Base-by-base conservation (phyloP, 2,797 vertebrate genomes). In the Trichosurus vulpecula region DNA sequence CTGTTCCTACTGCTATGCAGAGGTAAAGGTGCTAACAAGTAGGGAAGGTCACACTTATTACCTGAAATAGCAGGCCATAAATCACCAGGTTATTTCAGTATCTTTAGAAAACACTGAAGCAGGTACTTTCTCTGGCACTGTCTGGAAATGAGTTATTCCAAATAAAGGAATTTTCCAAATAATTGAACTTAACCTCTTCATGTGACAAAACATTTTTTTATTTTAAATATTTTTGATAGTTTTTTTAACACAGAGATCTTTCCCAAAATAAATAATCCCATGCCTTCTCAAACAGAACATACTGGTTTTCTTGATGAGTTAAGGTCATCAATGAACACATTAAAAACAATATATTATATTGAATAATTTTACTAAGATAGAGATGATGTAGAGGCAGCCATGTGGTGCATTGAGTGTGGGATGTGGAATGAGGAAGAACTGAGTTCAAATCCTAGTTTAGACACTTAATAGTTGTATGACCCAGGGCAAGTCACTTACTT, bases 1-100 rank as follows among this genome's bases (percentile, higher is more conserved):
- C 41, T 90, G 57, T 52, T 91, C 31, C 30, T 51, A 29, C 10
- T 31, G 6, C 1, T 16, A 55, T 16, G 92, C 58, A 87, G 6
- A 94, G 13, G 19, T 22, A 66, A 2, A 91, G 35, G 35, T 29
- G 57, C 94, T 90, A n/a, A 56, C 14, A 55, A 87, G 35, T 27
- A 61, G 94, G 29, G 66, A 3, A 90, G 52, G 11, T 41, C 9
- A 56, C 61, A 96, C 90, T 96, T 94, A 95, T 93, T 91, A 81
- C 31, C 2, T 54, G 52, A 91, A 96, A 90, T 90, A 53, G 11
- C 47, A 94, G 54, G 11, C 22, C 57, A 81, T 89, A 54, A 4
- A 92, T 87, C 41, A 90, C 55, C 16, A 92, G 13, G 10, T n/a
- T 61, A 52, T 93, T 94, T 56, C 47, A 66, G 8, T 0, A 93